Evolutionary conservation across 37 sponge, comb jelly and placozoan genomes (phyloP).

Genomic region (Bolinopsis microptera): DNA sequence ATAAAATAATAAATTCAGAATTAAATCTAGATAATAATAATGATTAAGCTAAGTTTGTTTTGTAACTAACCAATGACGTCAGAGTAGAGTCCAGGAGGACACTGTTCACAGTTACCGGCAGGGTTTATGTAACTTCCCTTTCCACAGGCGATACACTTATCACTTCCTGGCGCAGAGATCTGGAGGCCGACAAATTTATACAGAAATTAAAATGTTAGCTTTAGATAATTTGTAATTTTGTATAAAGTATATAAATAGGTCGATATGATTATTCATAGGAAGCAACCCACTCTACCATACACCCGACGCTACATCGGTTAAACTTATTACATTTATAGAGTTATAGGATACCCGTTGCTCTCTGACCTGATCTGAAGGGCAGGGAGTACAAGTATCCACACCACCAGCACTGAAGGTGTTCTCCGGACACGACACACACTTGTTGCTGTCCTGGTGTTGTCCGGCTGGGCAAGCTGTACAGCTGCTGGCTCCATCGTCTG

Average conservation of each 20-base stretch:
- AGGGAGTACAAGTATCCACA: conserved; percentile 18
- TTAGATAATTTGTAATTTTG: no score
- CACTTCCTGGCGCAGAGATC: conserved; percentile 4
- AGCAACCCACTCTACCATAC: no score
- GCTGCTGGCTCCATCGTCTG: not conserved
- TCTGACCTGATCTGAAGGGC: not conserved
- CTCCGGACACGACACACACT: not conserved
- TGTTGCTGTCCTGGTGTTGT: not conserved
- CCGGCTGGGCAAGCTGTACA: conserved; percentile 57
- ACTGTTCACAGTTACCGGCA: conserved; percentile 61
- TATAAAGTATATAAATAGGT: no score
- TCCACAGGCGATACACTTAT: conserved; percentile 4
- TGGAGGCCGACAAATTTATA: no score
- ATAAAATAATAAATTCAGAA: no score
- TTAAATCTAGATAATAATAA: no score
- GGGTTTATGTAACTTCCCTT: conserved; percentile 41
- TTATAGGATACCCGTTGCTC: no score
- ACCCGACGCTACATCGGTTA: no score
- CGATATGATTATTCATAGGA: no score
- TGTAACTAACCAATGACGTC: not conserved
- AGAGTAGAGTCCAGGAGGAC: conserved; percentile 16
- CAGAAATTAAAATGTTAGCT: no score
- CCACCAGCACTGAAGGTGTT: conserved; percentile 44
- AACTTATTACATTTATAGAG: no score
- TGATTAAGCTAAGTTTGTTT: no score